phyloP scores from a whole-genome alignment of 2,888 invertebrate species.

The Chrysolina americana region DNA sequence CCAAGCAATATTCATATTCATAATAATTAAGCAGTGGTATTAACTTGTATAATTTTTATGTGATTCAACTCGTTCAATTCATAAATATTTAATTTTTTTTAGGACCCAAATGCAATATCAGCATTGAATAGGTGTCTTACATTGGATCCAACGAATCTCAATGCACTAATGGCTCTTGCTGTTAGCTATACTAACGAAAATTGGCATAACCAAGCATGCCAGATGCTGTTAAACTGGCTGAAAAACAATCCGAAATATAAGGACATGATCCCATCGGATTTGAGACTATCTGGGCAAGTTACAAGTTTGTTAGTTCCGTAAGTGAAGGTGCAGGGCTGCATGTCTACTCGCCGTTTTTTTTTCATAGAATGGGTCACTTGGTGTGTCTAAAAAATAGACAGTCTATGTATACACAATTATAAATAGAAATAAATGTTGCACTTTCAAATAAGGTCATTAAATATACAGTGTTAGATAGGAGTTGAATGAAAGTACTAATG shows the following conservation, averaged over 20 bases:
- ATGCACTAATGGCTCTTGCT: constrained; percentile 91
- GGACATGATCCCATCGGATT: constrained; percentile 76
- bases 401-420: neutral
- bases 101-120: constrained; percentile 92
- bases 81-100: constrained; percentile 26
- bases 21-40: no score
- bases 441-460: neutral
- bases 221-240: constrained; percentile 85
- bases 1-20: no score
- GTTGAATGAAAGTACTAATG: no score
- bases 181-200: constrained; percentile 98
- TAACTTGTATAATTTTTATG: no score
- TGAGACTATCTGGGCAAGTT: constrained; percentile 70
- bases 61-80: no score
- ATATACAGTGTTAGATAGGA: no score
- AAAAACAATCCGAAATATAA: constrained; percentile 86
- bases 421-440: neutral
- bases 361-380: constrained; percentile 16
- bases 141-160: constrained; percentile 84
- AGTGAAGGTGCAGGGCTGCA: constrained; percentile 59
- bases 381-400: neutral
- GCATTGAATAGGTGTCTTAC: constrained; percentile 90
- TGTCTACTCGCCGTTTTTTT: constrained; percentile 36
- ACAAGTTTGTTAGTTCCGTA: constrained; percentile 71
- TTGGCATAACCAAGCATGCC: constrained; percentile 90